A percentile compares a stretch with the other conserved stretches of the same genome.
phyloP scores from a whole-genome alignment of 1,140 invertebrate species.

The Hylaeus anthracinus region DNA sequence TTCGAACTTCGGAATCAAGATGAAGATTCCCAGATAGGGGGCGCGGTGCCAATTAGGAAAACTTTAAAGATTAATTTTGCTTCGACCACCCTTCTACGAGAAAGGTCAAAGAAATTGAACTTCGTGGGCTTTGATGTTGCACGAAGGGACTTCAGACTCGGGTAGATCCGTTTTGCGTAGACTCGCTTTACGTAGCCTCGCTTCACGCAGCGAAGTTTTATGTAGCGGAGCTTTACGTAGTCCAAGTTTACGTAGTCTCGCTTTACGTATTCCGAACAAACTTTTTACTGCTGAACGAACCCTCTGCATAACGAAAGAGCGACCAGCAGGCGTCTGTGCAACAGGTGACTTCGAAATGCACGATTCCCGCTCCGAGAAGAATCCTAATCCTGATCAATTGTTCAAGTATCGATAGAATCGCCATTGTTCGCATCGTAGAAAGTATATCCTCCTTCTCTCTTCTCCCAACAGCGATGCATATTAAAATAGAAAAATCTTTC shows the following conservation, averaged over 20 bases:
- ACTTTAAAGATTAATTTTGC: not conserved
- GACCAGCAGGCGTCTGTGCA: conserved; percentile 9
- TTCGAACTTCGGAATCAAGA: not conserved
- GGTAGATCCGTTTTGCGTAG: too few relatives aligned
- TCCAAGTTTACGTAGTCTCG: too few relatives aligned
- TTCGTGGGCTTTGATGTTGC: too few relatives aligned
- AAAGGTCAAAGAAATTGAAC: too few relatives aligned
- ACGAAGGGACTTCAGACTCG: too few relatives aligned
- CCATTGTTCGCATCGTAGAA: not conserved
- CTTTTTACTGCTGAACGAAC: not conserved
- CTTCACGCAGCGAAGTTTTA: too few relatives aligned
- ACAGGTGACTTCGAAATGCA: conserved; percentile 39
- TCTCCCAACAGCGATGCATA: not conserved
- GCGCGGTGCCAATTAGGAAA: not conserved
- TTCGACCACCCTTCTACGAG: too few relatives aligned
- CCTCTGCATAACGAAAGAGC: not conserved
- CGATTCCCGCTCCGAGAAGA: not conserved
- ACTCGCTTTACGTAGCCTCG: too few relatives aligned
- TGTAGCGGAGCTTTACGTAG: too few relatives aligned
- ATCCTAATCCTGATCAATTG: not conserved
- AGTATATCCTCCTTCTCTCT: too few relatives aligned
- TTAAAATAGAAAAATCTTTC: not conserved
- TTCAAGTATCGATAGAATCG: not conserved
- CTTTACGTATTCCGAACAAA: too few relatives aligned
- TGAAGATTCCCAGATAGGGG: too few relatives aligned